These are phyloP conservation scores for Dasypolia templi DNA, from an alignment of 2,888 invertebrate genomes.

Conservation along the genomic window DNA sequence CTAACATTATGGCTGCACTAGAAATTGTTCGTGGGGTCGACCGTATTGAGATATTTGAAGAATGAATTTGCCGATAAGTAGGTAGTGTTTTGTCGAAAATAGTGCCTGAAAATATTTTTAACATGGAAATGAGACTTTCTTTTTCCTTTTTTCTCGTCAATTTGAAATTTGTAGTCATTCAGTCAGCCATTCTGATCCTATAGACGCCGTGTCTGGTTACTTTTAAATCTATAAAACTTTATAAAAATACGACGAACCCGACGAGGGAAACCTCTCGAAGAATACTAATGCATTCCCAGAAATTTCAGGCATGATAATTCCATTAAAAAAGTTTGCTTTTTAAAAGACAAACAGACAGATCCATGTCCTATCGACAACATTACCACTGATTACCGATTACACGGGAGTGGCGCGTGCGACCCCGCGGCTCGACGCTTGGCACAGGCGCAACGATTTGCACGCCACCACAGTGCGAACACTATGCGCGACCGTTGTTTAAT, in stretches of 20 bases:
- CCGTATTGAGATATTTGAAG: conserved; percentile 10
- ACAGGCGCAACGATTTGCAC: conserved; percentile 60
- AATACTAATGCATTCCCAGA: neutral
- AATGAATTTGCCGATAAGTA: neutral
- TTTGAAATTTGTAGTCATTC: too few relatives aligned
- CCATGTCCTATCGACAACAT: conserved; percentile 16
- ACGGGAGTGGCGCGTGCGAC: conserved; percentile 68
- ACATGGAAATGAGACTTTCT: conserved; percentile 22
- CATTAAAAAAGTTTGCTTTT: too few relatives aligned
- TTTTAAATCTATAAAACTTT: neutral
- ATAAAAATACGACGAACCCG: neutral
- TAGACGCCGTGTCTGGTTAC: neutral
- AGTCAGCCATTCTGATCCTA: neutral
- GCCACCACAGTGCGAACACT: conserved; percentile 31
- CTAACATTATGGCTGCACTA: conserved; percentile 53
- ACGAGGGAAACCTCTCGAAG: neutral
- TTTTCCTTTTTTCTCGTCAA: neutral
- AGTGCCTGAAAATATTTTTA: conserved; percentile 11
- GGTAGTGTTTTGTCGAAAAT: neutral
- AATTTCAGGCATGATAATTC: neutral
- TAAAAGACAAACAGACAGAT: neutral
- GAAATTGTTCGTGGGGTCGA: conserved; percentile 25
- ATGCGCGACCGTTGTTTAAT: conserved; percentile 52
- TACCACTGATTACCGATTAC: conserved; percentile 72
- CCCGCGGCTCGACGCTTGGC: conserved; percentile 36